Evolutionary conservation across 2,797 vertebrate species (phyloP).

Genomic region (Meda fulgida): DNA sequence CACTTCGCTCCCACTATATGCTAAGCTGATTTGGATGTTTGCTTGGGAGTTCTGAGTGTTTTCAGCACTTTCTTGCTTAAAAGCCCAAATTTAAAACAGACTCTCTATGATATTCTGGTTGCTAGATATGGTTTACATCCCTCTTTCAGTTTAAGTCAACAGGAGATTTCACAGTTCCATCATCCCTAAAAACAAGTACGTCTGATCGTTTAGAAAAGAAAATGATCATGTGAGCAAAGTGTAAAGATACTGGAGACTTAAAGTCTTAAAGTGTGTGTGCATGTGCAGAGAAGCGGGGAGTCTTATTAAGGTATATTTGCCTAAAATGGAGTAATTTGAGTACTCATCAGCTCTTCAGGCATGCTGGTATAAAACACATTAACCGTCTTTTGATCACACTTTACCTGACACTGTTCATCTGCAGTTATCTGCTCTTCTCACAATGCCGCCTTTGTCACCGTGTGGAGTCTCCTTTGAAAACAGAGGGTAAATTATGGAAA

Average conservation of each 20-base stretch:
- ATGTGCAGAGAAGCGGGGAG: constrained; percentile 78
- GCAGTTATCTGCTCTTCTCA: constrained; percentile 77
- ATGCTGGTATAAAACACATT: constrained; percentile 85
- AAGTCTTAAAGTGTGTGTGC: constrained; percentile 64
- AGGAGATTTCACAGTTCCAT: background rate
- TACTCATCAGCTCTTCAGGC: constrained; percentile 82
- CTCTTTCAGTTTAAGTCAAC: background rate
- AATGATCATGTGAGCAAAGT: constrained; percentile 13
- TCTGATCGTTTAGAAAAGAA: background rate
- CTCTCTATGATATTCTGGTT: background rate
- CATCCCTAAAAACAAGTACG: background rate
- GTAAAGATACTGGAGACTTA: background rate
- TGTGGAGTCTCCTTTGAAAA: constrained; percentile 70
- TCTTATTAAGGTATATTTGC: constrained; percentile 80
- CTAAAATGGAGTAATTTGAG: constrained; percentile 84
- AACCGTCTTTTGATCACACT: constrained; percentile 81
- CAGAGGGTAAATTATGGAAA: constrained; percentile 57
- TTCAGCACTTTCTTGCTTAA: background rate
- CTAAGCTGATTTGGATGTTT: background rate
- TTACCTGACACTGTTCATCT: constrained; percentile 83
- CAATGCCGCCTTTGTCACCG: constrained; percentile 67
- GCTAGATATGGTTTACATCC: background rate
- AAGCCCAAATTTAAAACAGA: background rate
- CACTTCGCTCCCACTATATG: background rate
- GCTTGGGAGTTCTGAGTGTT: background rate